Conservation (phyloP, 2,113 vertebrate genomes). For the Hippocampus mohnikei region DNA sequence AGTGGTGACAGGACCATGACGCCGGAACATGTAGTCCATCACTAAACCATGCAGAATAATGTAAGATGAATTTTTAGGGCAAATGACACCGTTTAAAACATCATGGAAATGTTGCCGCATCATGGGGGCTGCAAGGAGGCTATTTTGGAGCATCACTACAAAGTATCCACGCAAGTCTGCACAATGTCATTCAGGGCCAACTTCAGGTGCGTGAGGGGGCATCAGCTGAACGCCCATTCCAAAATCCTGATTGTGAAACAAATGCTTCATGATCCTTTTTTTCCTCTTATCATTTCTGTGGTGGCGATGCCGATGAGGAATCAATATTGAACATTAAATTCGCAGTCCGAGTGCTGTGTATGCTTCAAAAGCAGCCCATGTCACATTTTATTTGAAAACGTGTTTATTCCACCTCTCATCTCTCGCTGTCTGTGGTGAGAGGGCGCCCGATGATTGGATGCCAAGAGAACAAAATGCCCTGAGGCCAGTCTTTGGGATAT, state of each 20-base stretch:
- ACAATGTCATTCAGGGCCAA: constrained; percentile 16
- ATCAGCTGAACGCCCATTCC: neutral
- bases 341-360: constrained; percentile 44
- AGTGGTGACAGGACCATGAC: too few relatives aligned
- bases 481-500: constrained; percentile 31
- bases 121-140: neutral
- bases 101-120: neutral
- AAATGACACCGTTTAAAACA: too few relatives aligned
- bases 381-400: constrained; percentile 60
- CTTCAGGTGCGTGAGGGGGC: neutral
- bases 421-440: constrained; percentile 37
- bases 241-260: constrained; percentile 24
- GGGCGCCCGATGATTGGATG: constrained; percentile 45
- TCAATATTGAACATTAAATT: constrained; percentile 66
- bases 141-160: neutral
- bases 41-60: too few relatives aligned
- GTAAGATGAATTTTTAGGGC: too few relatives aligned
- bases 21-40: too few relatives aligned
- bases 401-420: constrained; percentile 66
- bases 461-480: constrained; percentile 41
- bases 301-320: constrained; percentile 41
- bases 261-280: constrained; percentile 11
- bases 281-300: constrained; percentile 24
- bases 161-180: neutral
- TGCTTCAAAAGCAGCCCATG: constrained; percentile 60